Evolutionary conservation across 2,113 vertebrate genomes (phyloP).

Genomic region (Balaeniceps rex): DNA sequence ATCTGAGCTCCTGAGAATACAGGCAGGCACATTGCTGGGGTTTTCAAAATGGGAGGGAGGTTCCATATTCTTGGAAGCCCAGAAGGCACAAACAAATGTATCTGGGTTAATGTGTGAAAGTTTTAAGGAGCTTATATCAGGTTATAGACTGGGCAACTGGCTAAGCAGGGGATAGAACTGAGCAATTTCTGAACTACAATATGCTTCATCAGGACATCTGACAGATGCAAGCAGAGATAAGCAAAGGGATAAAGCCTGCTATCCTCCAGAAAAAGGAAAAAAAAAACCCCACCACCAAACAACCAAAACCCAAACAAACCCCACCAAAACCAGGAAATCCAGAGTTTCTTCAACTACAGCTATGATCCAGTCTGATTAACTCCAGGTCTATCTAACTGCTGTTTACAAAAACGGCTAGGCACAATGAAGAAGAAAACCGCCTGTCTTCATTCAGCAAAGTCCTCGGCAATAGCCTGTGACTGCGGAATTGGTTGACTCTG

Average conservation of each 20-base stretch:
- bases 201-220: background rate
- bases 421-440: background rate
- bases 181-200: background rate
- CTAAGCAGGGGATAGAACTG: slow-evolving; percentile 20
- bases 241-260: background rate
- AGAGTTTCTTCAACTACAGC: background rate
- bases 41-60: background rate
- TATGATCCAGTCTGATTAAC: background rate
- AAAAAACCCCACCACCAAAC: background rate
- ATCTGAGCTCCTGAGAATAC: background rate
- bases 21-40: background rate
- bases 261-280: background rate
- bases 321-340: background rate
- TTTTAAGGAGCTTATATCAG: slow-evolving; percentile 11
- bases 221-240: background rate
- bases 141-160: background rate
- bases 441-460: background rate
- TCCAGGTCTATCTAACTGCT: background rate
- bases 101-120: slow-evolving; percentile 53
- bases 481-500: background rate
- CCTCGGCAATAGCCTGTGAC: background rate
- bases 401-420: background rate
- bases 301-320: background rate
- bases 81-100: background rate
- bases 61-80: background rate